phyloP scores from a whole-genome alignment of 2,888 invertebrate species.

The Drosophila siamana region DNA sequence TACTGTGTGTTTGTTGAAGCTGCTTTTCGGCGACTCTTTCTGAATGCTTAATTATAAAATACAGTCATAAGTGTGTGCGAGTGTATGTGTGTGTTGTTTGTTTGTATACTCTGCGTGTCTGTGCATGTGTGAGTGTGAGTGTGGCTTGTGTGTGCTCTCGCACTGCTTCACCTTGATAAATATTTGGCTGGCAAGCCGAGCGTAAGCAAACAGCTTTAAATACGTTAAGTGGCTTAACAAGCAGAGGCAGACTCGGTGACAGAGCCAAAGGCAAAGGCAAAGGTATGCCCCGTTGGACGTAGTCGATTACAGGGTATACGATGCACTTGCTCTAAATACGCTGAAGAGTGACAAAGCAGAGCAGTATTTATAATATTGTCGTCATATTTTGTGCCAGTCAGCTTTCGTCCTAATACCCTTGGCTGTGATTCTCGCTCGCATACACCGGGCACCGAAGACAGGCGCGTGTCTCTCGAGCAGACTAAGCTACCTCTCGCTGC shows the following conservation, averaged over 20 bases:
- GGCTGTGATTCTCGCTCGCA: constrained; percentile 27
- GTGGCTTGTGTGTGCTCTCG: constrained; percentile 4
- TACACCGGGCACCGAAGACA: too few species aligned
- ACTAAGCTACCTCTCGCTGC: background rate
- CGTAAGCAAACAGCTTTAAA: constrained; percentile 38
- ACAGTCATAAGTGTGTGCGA: constrained; percentile 42
- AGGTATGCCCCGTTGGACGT: background rate
- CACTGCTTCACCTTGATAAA: constrained; percentile 34
- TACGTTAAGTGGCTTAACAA: constrained; percentile 25
- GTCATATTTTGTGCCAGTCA: constrained; percentile 7
- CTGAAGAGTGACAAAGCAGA: background rate
- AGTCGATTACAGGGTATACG: constrained; percentile 7
- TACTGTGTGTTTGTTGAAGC: constrained; percentile 36
- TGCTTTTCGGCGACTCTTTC: constrained; percentile 47
- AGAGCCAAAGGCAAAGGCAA: background rate
- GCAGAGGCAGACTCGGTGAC: background rate
- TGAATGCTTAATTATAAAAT: constrained; percentile 78
- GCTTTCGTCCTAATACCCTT: constrained; percentile 15
- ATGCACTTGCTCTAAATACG: background rate
- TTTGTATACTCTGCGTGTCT: too few species aligned
- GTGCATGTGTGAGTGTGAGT: background rate
- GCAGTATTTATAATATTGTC: constrained; percentile 23
- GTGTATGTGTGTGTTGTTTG: constrained; percentile 4
- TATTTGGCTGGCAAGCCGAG: constrained; percentile 32
- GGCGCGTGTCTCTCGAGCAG: constrained; percentile 8